Evolutionary conservation across 2,888 invertebrate genomes (phyloP), one percentile per base, ranked within the genome.

Genomic region (Ceramica pisi): DNA sequence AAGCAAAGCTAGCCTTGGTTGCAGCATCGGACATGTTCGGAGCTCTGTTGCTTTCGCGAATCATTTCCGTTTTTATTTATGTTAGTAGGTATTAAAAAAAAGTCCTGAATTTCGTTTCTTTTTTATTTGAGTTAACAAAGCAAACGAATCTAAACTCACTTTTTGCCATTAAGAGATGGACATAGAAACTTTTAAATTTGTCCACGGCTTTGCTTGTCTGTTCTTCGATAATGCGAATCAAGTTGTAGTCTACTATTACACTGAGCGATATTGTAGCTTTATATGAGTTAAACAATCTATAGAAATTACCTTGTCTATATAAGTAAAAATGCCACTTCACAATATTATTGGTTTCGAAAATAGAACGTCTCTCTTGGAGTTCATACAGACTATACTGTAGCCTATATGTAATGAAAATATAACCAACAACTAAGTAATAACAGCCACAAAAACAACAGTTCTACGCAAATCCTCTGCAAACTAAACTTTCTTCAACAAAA

Each of bases 1-100:
- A 71, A 77, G 50, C 31, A 67, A 81, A 77, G 57, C 70, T 63
- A 57, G 64, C 53, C 67, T 61, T 9, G 16, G 60, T 12, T 57
- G 66, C 51, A 60, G 31, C 56, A 51, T 66, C 46, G 56, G 69
- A 61, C 61, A 41, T 61, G 31, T 67, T 60, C 53, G 19, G 21
- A 76, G 48, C 46, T 51, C 21, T 63, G 53, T 74, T 59, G 57
- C 51, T 48, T 41, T 46, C 21, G 19, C 23, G 46, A 61, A 53
- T 67, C 23, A 67, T 62, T 65, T 61, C 35, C 64, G 64, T 10
- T 61, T 75, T 44, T n/a, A n/a, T n/a, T 53, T 65, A 71, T 51
- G 21, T 46, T 60, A 8, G 12, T 71, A 64, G 12, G 16, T 71
- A 78, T 23, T 46, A 51, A 48, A 31, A 19, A 51, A 50, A 50